phyloP scores from a whole-genome alignment of 2,113 vertebrate species.

The Syrrhaptes paradoxus region DNA sequence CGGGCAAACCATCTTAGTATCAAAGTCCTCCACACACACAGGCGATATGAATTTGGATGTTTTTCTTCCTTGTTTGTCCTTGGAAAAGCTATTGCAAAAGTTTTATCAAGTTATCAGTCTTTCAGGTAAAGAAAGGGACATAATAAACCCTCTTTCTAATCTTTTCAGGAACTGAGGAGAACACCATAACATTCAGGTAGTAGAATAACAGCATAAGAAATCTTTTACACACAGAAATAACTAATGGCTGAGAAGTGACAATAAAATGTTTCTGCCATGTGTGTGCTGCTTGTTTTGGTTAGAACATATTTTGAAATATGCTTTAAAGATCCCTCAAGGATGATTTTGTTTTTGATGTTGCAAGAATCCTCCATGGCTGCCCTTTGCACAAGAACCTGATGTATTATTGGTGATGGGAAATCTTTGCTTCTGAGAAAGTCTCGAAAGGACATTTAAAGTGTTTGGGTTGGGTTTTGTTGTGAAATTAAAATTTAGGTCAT shows the following conservation, averaged over 20 bases:
- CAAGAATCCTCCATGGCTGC: constrained; percentile 54
- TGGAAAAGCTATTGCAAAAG: constrained; percentile 40
- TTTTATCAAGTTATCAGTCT: constrained; percentile 27
- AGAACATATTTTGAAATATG: constrained; percentile 42
- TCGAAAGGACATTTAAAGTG: constrained; percentile 14
- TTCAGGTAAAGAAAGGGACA: constrained; percentile 29
- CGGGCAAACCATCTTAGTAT: constrained; percentile 38
- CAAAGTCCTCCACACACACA: constrained; percentile 53
- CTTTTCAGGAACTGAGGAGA: constrained; percentile 45
- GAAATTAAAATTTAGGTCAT: not conserved
- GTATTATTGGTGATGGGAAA: constrained; percentile 22
- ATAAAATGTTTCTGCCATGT: constrained; percentile 5
- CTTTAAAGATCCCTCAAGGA: constrained; percentile 25
- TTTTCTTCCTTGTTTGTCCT: constrained; percentile 54
- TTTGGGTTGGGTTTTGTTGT: not conserved
- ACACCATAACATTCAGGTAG: constrained; percentile 3
- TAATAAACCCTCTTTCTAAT: constrained; percentile 16
- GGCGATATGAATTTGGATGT: constrained; percentile 43
- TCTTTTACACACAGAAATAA: constrained; percentile 27
- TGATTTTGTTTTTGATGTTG: constrained; percentile 57
- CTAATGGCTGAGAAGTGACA: constrained; percentile 4
- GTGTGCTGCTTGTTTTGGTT: constrained; percentile 30
- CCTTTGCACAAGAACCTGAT: constrained; percentile 58
- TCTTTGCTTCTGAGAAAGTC: constrained; percentile 56
- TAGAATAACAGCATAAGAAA: constrained; percentile 31